Evolutionary conservation across 1,140 invertebrate genomes (phyloP), one percentile per base, ranked within the genome.

Genomic region (Heliothis subflexa): DNA sequence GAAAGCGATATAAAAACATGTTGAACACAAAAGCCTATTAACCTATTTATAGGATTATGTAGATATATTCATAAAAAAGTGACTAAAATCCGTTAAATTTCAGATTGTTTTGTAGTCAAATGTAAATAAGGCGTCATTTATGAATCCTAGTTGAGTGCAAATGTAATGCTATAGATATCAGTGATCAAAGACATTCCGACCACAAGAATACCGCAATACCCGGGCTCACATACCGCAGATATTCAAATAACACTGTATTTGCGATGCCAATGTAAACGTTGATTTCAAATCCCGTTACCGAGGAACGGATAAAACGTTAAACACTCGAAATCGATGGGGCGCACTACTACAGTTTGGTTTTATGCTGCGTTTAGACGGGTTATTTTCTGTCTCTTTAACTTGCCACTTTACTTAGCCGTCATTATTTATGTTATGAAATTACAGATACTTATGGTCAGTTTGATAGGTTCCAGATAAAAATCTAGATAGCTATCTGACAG

Each of bases 321-420:
- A 40, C 68, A 71, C 68, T 55, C 52, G 68, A 18, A 16, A 71
- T 71, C 68, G 68, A 71, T 71, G 50, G 0, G 66, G 1, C 3
- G 28, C 4, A 55, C 28, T 55, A 40, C 18, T 54, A 68, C 13
- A 54, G n/a, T 21, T 71, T 50, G 14, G 49, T 45, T 64, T 40
- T 52, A 33, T 70, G 66, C 49, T 70, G 47, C 66, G 66, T 70
- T 70, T 70, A 70, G 21, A 70, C 50, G 4, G n/a, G 5, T n/a
- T 21, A 40, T 50, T 50, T 3, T 28, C 47, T 49, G 13, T 14
- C 33, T 25, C 21, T 5, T 28, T 16, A 21, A 68, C 47, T 70
- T 28, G 47, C 66, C n/a, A 25, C 11, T 50, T 4, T 13, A 50
- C 21, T 28, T 25, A 70, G 0, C 33, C 5, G 7, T 40, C 0